Conservation (phyloP, 2,888 invertebrate genomes). For the Lithophane socia region DNA sequence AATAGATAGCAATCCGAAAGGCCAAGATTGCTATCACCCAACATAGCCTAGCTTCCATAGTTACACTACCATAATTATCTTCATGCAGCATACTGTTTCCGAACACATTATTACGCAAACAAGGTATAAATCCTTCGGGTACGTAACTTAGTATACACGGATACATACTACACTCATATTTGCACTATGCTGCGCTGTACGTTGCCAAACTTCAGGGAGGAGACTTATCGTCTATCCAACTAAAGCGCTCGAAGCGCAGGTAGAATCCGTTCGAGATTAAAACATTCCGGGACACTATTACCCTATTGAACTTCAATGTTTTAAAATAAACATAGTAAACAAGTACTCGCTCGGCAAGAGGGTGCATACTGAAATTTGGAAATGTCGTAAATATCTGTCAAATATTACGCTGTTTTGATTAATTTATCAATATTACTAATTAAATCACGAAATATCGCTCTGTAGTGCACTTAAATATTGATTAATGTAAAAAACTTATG, state of each 20-base stretch:
- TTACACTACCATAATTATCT: slow-evolving; percentile 7
- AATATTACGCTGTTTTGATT: background rate
- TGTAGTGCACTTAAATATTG: background rate
- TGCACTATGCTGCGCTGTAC: slow-evolving; percentile 30
- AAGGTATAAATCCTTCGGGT: slow-evolving; percentile 39
- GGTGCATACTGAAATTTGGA: background rate
- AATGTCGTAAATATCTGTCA: background rate
- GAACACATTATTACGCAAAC: slow-evolving; percentile 48
- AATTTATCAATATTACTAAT: background rate
- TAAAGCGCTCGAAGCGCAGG: slow-evolving; percentile 44
- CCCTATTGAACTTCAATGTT: slow-evolving; percentile 24
- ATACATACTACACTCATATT: slow-evolving; percentile 35
- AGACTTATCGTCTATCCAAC: slow-evolving; percentile 48
- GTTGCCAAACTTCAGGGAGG: slow-evolving; percentile 47
- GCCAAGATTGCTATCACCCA: slow-evolving; percentile 42
- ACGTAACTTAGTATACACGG: slow-evolving; percentile 29
- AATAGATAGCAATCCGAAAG: slow-evolving; percentile 47
- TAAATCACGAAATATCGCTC: background rate
- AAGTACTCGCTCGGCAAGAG: background rate
- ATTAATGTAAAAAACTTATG: background rate
- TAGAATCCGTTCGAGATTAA: slow-evolving; percentile 44
- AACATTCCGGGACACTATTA: slow-evolving; percentile 36
- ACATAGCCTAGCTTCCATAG: slow-evolving; percentile 16
- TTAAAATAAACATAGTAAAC: slow-evolving; percentile 48
- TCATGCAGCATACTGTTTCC: slow-evolving; percentile 21